Percentiles rank a stretch among this genome's conserved stretches.
phyloP scores from a whole-genome alignment of 2,797 vertebrate genomes.

The Thalassophryne amazonica region DNA sequence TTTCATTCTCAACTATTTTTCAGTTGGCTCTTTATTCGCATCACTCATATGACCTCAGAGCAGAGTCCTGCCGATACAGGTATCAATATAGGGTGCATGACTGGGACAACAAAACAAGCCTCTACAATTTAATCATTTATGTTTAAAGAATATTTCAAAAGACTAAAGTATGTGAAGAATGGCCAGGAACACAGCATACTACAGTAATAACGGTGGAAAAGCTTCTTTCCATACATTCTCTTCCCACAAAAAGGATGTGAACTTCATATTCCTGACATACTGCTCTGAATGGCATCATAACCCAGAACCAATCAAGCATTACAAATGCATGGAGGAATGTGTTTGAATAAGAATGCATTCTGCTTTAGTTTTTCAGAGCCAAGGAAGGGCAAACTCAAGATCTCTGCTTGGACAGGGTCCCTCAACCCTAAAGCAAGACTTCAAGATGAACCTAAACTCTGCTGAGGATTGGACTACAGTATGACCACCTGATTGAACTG shows the following conservation, averaged over 20 bases:
- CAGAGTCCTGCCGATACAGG: constrained; percentile 1
- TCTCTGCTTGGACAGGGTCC: not conserved
- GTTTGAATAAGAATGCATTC: not conserved
- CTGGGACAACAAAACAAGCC: not conserved
- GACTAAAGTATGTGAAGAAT: not conserved
- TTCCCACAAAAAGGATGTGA: no score
- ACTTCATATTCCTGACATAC: no score
- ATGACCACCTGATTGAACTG: constrained; percentile 15
- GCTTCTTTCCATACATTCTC: no score
- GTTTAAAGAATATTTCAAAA: not conserved
- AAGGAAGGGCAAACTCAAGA: no score
- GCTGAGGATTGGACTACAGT: constrained; percentile 23
- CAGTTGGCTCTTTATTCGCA: not conserved
- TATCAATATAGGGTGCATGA: not conserved
- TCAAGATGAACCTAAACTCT: constrained; percentile 36
- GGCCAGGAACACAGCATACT: not conserved
- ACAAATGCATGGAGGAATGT: no score
- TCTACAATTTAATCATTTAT: not conserved
- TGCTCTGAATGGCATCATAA: no score
- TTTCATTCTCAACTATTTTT: constrained; percentile 1
- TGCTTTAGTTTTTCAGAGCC: no score
- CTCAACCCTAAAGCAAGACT: constrained; percentile 17
- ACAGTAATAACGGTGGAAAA: no score
- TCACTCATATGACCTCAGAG: not conserved
- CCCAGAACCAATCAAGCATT: no score